phyloP scores from a whole-genome alignment of 2,113 vertebrate species.

The Dasyprocta punctata region DNA sequence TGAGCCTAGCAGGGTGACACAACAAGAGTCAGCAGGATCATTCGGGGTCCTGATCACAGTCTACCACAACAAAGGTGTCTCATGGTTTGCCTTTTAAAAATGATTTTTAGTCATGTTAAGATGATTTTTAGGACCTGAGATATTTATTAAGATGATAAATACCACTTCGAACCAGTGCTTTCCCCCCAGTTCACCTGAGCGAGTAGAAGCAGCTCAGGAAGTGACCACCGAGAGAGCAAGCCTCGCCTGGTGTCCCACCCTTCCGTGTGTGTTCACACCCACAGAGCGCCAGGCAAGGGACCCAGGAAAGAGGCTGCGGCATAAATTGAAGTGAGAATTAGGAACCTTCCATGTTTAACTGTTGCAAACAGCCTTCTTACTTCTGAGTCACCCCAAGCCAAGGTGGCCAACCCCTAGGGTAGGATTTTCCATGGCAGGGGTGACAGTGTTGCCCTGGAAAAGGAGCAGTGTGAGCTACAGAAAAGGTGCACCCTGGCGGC shows the following conservation, averaged over 20 bases:
- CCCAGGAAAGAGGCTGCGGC: background rate
- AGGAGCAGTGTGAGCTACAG: background rate
- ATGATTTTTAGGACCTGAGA: background rate
- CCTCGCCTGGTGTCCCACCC: fast-evolving
- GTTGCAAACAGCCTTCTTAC: background rate
- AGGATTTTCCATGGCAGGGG: background rate
- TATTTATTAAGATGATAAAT: background rate
- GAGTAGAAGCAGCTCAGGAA: background rate
- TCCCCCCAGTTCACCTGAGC: background rate
- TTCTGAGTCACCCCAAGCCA: background rate
- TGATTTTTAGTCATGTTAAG: background rate
- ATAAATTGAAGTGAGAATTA: background rate
- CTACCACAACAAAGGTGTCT: background rate
- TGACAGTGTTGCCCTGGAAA: background rate
- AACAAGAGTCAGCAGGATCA: too few species aligned
- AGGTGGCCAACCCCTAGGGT: background rate
- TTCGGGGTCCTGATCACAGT: fast-evolving
- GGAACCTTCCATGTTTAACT: background rate
- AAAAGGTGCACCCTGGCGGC: background rate
- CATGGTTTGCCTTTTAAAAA: background rate
- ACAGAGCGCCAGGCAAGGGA: too few species aligned
- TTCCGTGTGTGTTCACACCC: too few species aligned
- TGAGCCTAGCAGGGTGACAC: fast-evolving
- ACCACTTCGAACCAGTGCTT: background rate
- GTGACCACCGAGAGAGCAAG: background rate